These are phyloP conservation scores for Eulacestoma nigropectus DNA, from an alignment of 2,113 vertebrate genomes.

Conservation along the genomic window DNA sequence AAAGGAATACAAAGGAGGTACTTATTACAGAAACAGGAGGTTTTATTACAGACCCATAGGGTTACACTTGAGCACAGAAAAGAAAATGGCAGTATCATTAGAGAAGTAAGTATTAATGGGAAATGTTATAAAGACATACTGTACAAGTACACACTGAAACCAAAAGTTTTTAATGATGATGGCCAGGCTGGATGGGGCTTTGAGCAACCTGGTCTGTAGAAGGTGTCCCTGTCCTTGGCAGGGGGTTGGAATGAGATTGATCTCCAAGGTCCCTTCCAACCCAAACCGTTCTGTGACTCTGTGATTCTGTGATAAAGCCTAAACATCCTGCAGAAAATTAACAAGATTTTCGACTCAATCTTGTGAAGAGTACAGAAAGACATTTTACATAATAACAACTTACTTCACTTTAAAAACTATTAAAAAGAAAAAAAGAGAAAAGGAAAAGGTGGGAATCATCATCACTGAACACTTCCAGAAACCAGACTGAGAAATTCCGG, in stretches of 20 bases:
- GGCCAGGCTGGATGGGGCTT: not conserved
- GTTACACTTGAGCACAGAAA: not conserved
- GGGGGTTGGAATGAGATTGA: not conserved
- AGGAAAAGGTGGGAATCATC: not conserved
- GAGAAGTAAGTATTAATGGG: not conserved
- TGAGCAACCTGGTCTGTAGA: not conserved
- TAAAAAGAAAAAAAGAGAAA: not conserved
- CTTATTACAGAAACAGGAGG: slow-evolving; percentile 5
- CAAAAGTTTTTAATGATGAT: not conserved
- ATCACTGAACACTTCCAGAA: not conserved
- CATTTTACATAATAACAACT: not conserved
- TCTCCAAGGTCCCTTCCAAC: not conserved
- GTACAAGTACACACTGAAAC: not conserved
- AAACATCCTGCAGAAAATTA: not conserved
- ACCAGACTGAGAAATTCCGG: not conserved
- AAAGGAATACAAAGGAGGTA: slow-evolving; percentile 3
- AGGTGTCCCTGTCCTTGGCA: not conserved
- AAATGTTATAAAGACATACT: not conserved
- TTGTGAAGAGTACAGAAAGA: not conserved
- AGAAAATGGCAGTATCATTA: not conserved
- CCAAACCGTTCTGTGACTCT: not conserved
- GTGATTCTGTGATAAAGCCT: not conserved
- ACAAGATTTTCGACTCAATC: not conserved
- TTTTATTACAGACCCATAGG: not conserved
- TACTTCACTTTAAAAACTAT: not conserved